phyloP scores from a whole-genome alignment of 2,888 invertebrate species.

The Drosophila ezoana region DNA sequence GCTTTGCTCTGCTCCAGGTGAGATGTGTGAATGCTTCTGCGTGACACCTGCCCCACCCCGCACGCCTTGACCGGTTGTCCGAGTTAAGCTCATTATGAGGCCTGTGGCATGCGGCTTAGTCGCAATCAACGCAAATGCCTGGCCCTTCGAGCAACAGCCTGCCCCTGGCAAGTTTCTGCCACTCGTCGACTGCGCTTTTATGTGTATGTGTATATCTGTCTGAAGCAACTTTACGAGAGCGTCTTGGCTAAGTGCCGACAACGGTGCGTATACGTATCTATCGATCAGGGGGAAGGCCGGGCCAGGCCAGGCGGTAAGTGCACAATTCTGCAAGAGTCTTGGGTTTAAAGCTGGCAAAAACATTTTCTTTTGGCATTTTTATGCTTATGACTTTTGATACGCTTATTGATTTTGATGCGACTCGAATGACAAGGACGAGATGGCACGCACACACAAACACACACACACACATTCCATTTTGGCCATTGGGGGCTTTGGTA shows the following conservation, averaged over 20 bases:
- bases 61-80: constrained; percentile 19
- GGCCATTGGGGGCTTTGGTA: constrained; percentile 22
- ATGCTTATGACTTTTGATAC: constrained; percentile 69
- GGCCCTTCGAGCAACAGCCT: background rate
- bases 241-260: constrained; percentile 13
- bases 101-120: constrained; percentile 43
- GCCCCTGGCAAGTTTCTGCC: background rate
- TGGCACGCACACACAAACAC: too few relatives aligned
- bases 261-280: constrained; percentile 21
- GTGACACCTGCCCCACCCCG: background rate
- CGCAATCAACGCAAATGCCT: constrained; percentile 58
- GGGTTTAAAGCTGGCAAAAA: constrained; percentile 19
- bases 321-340: background rate
- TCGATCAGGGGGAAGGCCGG: background rate
- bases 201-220: background rate
- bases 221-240: constrained; percentile 15
- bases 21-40: constrained; percentile 13
- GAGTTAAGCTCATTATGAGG: constrained; percentile 70
- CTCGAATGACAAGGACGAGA: constrained; percentile 41
- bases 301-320: background rate
- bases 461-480: constrained; percentile 19
- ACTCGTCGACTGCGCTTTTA: constrained; percentile 14
- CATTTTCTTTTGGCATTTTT: constrained; percentile 39
- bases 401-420: constrained; percentile 71
- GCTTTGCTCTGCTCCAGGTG: constrained; percentile 11